Base-by-base conservation (phyloP, 2,113 vertebrate genomes). In the Progne subis region DNA sequence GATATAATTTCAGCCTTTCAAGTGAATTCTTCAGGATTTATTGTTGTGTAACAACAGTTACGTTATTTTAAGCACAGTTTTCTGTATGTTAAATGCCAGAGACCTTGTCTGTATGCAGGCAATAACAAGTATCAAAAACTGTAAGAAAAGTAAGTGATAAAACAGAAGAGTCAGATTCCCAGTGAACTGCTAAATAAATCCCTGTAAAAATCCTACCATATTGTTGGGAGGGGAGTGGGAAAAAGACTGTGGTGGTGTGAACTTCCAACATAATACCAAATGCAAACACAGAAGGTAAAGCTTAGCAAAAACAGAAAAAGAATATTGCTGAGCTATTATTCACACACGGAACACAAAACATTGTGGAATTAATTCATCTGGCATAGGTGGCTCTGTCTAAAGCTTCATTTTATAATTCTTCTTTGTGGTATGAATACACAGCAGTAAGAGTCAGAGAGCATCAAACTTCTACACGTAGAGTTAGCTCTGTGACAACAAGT, bases 41-140 rank as follows among this genome's bases (percentile, higher is more conserved):
- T 90, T 74, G 18, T 29, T 69, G 63, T 83, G 34, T 71, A 86
- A 64, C 60, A 83, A 53, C 4, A 6, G 16, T 60, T 92, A 88
- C 67, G 44, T 23, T 80, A 88, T 90, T 95, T 97, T 83, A 94
- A 97, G 56, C 60, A 89, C 18, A 86, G 39, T 37, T 86, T 81
- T 88, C 76, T 83, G 15, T 68, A 67, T 14, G 29, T 60, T 93
- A 93, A 95, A 81, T 68, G 64, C 60, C 57, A 83, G 71, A 84
- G 68, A n/a, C 25, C 11, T 60, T 75, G 43, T 85, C 50, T 50
- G 15, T 37, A 63, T 56, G 83, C 31, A 75, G 60, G 44, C 63
- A 92, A 74, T 44, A 69, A 4, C 59, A 86, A 80, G 18, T 90
- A 83, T 60, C 50, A 79, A 74, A 90, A 93, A 65, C 18, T n/a